phyloP scores from a whole-genome alignment of 1,140 invertebrate species.

The Phymorhynchus buccinoides region DNA sequence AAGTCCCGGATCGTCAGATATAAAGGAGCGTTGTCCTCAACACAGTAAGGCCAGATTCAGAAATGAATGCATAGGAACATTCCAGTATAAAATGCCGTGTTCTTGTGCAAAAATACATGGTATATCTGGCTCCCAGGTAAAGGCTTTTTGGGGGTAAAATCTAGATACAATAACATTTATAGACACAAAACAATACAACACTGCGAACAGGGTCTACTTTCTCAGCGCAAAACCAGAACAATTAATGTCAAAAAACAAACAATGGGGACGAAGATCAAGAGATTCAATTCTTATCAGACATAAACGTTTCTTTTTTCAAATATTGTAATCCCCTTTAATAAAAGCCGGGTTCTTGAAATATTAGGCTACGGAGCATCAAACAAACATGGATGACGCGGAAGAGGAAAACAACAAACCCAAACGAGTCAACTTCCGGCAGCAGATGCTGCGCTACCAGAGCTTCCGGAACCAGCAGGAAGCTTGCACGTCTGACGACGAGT shows the following conservation, averaged over 20 bases:
- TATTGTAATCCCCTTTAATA: background rate
- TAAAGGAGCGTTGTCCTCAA: no score
- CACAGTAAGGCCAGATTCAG: no score
- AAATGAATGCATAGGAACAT: no score
- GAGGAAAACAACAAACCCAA: conserved; percentile 44
- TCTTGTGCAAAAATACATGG: no score
- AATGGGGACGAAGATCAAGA: background rate
- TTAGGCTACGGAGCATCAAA: background rate
- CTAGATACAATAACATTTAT: no score
- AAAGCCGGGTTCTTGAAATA: background rate
- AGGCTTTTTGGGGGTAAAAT: no score
- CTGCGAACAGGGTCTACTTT: no score
- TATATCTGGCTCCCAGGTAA: no score
- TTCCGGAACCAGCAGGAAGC: conserved; percentile 42
- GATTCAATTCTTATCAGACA: background rate
- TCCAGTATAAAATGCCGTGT: no score
- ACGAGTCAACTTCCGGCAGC: conserved; percentile 42
- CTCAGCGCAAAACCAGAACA: background rate
- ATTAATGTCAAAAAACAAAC: background rate
- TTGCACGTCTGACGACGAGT: conserved; percentile 43
- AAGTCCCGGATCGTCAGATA: no score
- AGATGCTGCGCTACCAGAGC: conserved; percentile 48
- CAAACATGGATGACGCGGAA: background rate
- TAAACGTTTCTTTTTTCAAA: background rate
- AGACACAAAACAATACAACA: no score